These are phyloP conservation scores for Asteroscopus sphinx DNA, from an alignment of 2,888 invertebrate genomes.

Conservation along the genomic window DNA sequence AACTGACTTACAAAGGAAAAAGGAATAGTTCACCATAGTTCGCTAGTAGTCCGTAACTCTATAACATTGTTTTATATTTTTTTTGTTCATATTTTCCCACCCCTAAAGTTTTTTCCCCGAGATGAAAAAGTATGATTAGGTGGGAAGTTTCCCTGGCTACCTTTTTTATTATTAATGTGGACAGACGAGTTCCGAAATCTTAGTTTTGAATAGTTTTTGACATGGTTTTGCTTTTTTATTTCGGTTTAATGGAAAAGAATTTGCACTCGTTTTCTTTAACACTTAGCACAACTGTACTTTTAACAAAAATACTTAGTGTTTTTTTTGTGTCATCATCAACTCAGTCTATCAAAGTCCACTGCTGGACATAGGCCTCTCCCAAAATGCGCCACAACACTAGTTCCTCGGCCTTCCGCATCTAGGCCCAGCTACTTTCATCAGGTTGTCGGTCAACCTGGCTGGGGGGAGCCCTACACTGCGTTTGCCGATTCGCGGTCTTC, in stretches of 20 bases:
- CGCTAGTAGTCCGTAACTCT: conserved; percentile 23
- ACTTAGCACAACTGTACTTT: too few relatives aligned
- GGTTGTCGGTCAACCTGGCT: too few relatives aligned
- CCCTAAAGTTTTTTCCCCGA: conserved; percentile 45
- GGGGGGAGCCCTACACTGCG: too few relatives aligned
- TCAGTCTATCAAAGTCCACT: too few relatives aligned
- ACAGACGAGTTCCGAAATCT: conserved; percentile 48
- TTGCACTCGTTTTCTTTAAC: background rate
- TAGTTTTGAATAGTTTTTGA: conserved; percentile 53
- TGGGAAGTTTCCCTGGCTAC: conserved; percentile 51
- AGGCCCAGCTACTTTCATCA: too few relatives aligned
- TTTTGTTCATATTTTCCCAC: conserved; percentile 49
- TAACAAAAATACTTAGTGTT: too few relatives aligned
- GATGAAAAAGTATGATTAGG: conserved; percentile 64
- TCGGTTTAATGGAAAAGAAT: conserved; percentile 11
- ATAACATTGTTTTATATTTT: conserved; percentile 49
- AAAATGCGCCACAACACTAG: too few relatives aligned
- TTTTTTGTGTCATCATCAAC: too few relatives aligned
- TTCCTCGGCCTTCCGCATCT: too few relatives aligned
- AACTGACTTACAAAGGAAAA: conserved; percentile 33
- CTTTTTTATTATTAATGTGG: conserved; percentile 57
- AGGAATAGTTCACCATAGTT: conserved; percentile 35
- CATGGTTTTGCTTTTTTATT: conserved; percentile 42
- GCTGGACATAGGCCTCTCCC: too few relatives aligned
- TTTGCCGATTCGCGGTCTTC: too few relatives aligned